phyloP scores from a whole-genome alignment of 2,113 vertebrate genomes.

The Mobula hypostoma region DNA sequence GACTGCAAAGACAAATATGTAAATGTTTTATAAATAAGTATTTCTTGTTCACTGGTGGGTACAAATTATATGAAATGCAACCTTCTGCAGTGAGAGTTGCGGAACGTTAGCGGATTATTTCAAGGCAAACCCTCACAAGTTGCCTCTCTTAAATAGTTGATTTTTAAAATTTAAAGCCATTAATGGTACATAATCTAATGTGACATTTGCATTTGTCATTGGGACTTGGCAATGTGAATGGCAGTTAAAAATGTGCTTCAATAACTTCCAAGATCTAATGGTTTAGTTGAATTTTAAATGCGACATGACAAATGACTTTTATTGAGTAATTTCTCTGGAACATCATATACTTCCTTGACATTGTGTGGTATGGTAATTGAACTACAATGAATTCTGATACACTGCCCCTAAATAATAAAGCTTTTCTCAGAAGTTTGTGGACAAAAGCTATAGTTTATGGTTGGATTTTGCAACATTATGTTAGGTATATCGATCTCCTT shows the following conservation, averaged over 20 bases:
- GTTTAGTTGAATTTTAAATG: not conserved
- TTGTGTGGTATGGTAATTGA: not conserved
- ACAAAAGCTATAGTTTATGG: not conserved
- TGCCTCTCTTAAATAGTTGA: not conserved
- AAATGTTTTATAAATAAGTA: not conserved
- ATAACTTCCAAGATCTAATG: not conserved
- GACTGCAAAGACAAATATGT: not conserved
- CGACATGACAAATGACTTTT: not conserved
- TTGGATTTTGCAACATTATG: not conserved
- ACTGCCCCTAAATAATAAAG: not conserved
- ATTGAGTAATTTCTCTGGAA: not conserved
- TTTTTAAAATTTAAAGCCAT: not conserved
- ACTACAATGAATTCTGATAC: not conserved
- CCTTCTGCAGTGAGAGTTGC: not conserved
- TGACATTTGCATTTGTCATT: not conserved
- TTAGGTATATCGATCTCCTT: not conserved
- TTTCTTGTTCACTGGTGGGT: not conserved
- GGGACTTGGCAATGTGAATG: not conserved
- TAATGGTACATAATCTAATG: not conserved
- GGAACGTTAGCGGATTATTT: not conserved
- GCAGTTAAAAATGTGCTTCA: not conserved
- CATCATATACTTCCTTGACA: not conserved
- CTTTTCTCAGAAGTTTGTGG: not conserved
- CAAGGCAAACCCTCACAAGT: not conserved
- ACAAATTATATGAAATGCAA: not conserved